These are phyloP conservation scores for Apoda limacodes DNA, from an alignment of 2,888 invertebrate species.

Conservation along the genomic window DNA sequence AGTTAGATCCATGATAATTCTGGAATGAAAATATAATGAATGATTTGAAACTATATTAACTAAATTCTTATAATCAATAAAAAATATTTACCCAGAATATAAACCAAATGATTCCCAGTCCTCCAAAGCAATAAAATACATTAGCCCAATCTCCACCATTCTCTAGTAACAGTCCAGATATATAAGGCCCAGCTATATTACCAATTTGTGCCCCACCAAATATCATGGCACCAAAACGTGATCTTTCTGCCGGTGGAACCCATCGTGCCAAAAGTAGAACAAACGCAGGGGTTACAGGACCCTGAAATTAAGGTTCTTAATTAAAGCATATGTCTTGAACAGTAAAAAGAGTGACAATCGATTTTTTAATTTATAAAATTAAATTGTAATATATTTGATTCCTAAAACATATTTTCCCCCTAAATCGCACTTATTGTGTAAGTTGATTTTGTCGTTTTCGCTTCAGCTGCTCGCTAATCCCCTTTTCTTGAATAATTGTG, in stretches of 20 bases:
- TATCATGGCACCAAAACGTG: constrained; percentile 68
- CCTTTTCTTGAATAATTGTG: no score
- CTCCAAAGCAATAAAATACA: constrained; percentile 70
- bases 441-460: no score
- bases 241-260: constrained; percentile 69
- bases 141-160: constrained; percentile 65
- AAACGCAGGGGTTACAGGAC: constrained; percentile 72
- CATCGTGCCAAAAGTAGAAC: constrained; percentile 70
- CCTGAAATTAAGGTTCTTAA: constrained; percentile 41
- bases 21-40: not conserved
- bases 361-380: no score
- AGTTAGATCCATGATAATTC: no score
- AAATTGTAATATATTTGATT: no score
- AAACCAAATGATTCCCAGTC: constrained; percentile 63
- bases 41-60: constrained; percentile 2
- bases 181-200: constrained; percentile 59
- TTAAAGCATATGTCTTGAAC: no score
- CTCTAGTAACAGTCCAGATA: constrained; percentile 55
- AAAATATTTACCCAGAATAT: constrained; percentile 48
- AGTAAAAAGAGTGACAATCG: no score
- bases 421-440: no score
- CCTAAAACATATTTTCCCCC: no score
- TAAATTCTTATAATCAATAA: no score
- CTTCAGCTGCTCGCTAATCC: no score
- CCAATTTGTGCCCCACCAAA: constrained; percentile 71